Evolutionary conservation across 1,140 invertebrate species (phyloP), one percentile per base, ranked within the genome.

Genomic region (Hylyphantes graminicola): DNA sequence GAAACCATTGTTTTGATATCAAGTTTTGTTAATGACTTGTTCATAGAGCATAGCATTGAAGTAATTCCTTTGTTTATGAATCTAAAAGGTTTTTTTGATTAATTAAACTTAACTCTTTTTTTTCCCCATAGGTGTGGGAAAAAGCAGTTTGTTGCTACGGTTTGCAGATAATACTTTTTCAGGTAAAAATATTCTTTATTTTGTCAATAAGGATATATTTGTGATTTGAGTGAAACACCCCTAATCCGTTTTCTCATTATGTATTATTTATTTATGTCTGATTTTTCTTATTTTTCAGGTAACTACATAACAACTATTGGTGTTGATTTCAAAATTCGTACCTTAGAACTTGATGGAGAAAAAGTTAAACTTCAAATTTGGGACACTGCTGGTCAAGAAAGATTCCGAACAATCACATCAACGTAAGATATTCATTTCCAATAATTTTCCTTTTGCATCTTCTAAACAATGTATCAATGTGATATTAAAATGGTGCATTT

Each of bases 251-350:
- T 17, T 67, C 19, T 17, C 21, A 17, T 17, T 67, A 2, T 17
- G 21, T 12, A 67, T 67, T 12, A 2, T 67, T 11, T 15, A 53
- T n/a, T 50, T 51, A 53, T 89, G 92, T 19, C 11, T 61, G 11
- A 7, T n/a, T 4, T 21, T 53, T 13, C n/a, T 75, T 96, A 99
- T 90, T 59, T 74, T 68, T 70, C 95, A 88, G 96, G 97, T 86
- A 99, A 95, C 92, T 99, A 99, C 89, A 99, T 99, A 89, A 99
- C 98, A 54, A 99, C 98, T 50, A 99, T 99, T 90, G 98, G 98
- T 78, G 98, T 99, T 55, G 98, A 99, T 92, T 99, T 99, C 90
- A 99, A 99, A 93, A 99, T 99, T 88, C 93, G 97, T 88, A 99
- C 98, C 17, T 94, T 99, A 86, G 94, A 95, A 88, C 97, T 99